Conservation (phyloP, 1,140 invertebrate genomes). For the Panagrolaimus sp. region DNA sequence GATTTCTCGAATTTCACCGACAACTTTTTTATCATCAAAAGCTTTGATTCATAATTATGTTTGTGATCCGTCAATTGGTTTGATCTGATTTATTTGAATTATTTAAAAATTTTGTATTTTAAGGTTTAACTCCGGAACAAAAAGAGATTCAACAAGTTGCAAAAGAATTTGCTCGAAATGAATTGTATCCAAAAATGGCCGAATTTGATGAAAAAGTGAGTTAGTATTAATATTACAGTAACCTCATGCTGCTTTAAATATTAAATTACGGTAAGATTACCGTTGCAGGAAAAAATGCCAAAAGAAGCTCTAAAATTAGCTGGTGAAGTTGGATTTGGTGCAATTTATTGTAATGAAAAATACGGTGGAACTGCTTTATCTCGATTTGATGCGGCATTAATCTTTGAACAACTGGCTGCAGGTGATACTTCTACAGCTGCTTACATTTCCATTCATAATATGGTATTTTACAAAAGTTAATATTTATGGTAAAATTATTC, state of each 20-base stretch:
- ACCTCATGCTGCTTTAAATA: conserved; percentile 26
- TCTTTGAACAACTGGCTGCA: conserved; percentile 68
- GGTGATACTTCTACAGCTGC: conserved; percentile 68
- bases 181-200: conserved; percentile 67
- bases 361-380: conserved; percentile 66
- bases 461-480: conserved; percentile 23
- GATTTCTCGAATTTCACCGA: too few relatives aligned
- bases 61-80: conserved; percentile 8
- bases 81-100: too few relatives aligned
- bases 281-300: conserved; percentile 61
- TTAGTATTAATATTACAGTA: too few relatives aligned
- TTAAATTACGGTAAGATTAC: background rate
- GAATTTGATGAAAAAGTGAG: conserved; percentile 66
- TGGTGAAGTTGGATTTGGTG: conserved; percentile 66
- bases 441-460: conserved; percentile 67
- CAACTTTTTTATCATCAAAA: too few relatives aligned
- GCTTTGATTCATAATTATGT: conserved; percentile 6
- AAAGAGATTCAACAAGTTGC: conserved; percentile 65
- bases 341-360: conserved; percentile 65
- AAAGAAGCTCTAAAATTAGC: conserved; percentile 61
- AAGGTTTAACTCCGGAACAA: conserved; percentile 62
- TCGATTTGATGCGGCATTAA: conserved; percentile 66
- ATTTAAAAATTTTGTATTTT: too few relatives aligned
- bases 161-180: conserved; percentile 65
- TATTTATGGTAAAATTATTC: conserved; percentile 3